Evolutionary conservation across 2,797 vertebrate species (phyloP).

Genomic region (Myotis pilosus): DNA sequence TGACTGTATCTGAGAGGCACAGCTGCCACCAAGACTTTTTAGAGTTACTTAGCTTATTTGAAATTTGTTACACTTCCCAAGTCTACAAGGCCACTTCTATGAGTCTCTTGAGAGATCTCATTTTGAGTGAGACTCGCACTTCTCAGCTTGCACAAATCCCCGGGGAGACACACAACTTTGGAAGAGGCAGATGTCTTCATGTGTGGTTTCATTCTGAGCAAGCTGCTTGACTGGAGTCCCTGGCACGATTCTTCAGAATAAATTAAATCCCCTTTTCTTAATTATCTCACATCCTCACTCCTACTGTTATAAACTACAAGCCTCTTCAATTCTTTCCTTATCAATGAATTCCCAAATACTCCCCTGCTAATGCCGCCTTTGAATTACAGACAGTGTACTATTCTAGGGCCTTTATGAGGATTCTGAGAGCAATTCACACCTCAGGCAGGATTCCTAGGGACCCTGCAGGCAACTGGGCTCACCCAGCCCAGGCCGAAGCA

Average conservation of each 20-base stretch:
- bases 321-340: background rate
- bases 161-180: background rate
- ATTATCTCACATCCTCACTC: background rate
- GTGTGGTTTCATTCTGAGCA: background rate
- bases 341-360: background rate
- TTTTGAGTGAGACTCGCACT: background rate
- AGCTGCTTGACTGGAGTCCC: background rate
- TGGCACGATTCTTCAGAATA: background rate
- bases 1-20: background rate
- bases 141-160: background rate
- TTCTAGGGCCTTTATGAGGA: background rate
- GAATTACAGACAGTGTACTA: background rate
- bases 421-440: background rate
- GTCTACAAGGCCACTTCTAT: background rate
- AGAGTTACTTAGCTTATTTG: background rate
- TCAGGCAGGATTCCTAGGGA: background rate
- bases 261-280: background rate
- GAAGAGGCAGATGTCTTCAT: background rate
- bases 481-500: background rate
- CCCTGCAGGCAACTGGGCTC: fast-evolving
- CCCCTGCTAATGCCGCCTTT: background rate
- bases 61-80: background rate
- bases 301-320: background rate
- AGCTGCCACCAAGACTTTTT: background rate
- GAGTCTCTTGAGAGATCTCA: background rate